Conservation (phyloP, 2,113 vertebrate genomes). For the Corvus cornix region DNA sequence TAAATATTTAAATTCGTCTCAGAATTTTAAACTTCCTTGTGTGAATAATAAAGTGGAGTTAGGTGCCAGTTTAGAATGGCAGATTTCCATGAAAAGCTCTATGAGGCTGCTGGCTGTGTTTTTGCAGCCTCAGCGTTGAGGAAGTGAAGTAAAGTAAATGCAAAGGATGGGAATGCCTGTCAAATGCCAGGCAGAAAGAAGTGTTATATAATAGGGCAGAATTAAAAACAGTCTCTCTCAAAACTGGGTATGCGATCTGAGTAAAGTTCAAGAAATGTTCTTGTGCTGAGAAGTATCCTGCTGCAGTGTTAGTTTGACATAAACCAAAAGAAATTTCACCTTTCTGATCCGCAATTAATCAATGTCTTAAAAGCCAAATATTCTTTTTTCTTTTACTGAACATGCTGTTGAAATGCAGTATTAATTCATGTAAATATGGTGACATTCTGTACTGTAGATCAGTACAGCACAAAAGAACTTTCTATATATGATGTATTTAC, state of each 20-base stretch:
- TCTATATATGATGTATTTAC: not conserved
- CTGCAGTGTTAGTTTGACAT: constrained; percentile 2
- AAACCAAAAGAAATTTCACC: constrained; percentile 11
- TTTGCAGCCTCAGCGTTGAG: constrained; percentile 47
- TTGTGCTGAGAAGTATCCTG: constrained; percentile 17
- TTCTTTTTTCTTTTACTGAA: not conserved
- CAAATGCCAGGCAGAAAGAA: constrained; percentile 50
- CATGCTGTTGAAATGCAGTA: not conserved
- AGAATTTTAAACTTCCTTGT: not conserved
- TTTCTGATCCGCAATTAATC: not conserved
- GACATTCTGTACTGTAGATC: not conserved
- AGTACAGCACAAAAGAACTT: not conserved
- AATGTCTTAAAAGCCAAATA: not conserved
- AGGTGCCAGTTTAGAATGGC: constrained; percentile 36
- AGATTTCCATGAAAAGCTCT: constrained; percentile 36
- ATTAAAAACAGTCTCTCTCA: not conserved
- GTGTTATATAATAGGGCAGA: not conserved
- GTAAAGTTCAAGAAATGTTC: not conserved
- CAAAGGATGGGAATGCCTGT: constrained; percentile 13
- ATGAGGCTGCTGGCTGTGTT: constrained; percentile 40
- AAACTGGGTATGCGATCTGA: not conserved
- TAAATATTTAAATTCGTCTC: constrained; percentile 28
- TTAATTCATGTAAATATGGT: not conserved
- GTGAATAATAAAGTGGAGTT: not conserved
- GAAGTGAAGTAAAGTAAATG: not conserved